A percentile compares a stretch with the other conserved stretches of the same genome.
These are phyloP conservation scores for Venustoraphidia nigricollis DNA, from an alignment of 2,888 invertebrate species.

Conservation along the genomic window DNA sequence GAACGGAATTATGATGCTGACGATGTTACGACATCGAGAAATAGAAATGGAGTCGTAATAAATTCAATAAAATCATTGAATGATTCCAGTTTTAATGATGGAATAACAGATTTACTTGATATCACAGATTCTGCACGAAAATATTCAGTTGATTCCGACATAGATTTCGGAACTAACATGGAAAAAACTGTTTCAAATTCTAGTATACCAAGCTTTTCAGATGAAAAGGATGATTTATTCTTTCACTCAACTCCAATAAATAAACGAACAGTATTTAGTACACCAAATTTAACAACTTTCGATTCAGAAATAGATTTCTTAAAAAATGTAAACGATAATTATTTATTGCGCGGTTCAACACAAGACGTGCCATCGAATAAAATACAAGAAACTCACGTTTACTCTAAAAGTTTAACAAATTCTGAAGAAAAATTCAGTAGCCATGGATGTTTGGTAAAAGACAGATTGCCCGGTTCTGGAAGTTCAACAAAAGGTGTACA, in stretches of 20 bases:
- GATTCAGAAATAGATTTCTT: constrained; percentile 7
- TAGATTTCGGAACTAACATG: constrained; percentile 24
- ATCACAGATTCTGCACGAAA: neutral
- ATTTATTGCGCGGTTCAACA: constrained; percentile 37
- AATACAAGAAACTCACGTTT: constrained; percentile 24
- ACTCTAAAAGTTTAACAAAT: constrained; percentile 24
- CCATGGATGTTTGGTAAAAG: neutral
- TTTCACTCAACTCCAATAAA: constrained; percentile 18
- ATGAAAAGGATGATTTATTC: constrained; percentile 14
- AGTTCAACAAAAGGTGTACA: constrained; percentile 42
- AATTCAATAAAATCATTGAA: neutral
- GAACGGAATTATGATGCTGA: neutral
- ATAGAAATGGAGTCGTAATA: too few relatives aligned
- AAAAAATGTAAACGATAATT: constrained; percentile 20
- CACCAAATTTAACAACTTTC: constrained; percentile 42
- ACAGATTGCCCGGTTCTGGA: constrained; percentile 15
- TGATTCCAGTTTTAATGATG: constrained; percentile 3
- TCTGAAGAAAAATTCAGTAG: constrained; percentile 19
- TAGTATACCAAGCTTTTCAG: constrained; percentile 21
- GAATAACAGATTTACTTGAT: constrained; percentile 3
- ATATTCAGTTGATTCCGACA: constrained; percentile 8
- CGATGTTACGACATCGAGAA: too few relatives aligned
- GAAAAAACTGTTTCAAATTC: constrained; percentile 26
- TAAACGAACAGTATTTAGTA: constrained; percentile 28
- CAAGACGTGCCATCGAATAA: constrained; percentile 43